Conservation (phyloP, 2,888 invertebrate genomes). For the Microplitis manilae region DNA sequence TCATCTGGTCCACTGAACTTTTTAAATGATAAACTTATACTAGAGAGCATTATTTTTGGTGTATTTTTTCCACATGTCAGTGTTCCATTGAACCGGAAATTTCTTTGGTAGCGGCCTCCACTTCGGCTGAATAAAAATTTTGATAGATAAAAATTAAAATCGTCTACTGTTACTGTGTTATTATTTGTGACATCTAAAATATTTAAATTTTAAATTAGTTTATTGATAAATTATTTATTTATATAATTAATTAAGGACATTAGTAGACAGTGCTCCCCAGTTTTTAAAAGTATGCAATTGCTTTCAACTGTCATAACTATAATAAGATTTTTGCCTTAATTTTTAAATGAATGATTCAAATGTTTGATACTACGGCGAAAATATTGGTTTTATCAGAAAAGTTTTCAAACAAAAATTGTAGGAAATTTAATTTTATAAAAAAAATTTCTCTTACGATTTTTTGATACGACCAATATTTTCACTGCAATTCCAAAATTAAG, state of each 20-base stretch:
- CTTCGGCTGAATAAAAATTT: conserved; percentile 80
- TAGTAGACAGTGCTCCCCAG: too few species aligned
- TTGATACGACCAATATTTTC: too few species aligned
- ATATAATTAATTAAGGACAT: too few species aligned
- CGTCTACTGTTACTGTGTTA: conserved; percentile 72
- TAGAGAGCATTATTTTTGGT: conserved; percentile 76
- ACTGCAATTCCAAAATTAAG: too few species aligned
- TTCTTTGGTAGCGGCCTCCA: conserved; percentile 80
- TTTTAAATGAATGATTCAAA: background rate
- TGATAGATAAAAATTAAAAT: conserved; percentile 78
- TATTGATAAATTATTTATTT: conserved; percentile 14
- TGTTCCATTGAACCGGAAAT: conserved; percentile 77
- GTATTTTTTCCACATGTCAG: conserved; percentile 78
- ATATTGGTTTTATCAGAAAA: too few species aligned
- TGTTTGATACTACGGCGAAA: too few species aligned
- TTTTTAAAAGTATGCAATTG: too few species aligned
- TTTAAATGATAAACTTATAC: conserved; percentile 78
- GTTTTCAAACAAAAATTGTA: too few species aligned
- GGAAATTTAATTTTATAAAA: too few species aligned
- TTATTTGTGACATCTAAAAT: conserved; percentile 71
- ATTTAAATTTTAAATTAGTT: conserved; percentile 4
- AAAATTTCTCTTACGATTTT: too few species aligned
- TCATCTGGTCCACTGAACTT: conserved; percentile 77
- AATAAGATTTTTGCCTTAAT: background rate
- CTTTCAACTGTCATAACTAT: too few species aligned